Evolutionary conservation across 2,113 vertebrate genomes (phyloP).

Genomic region (Neodontobutis hainanensis): DNA sequence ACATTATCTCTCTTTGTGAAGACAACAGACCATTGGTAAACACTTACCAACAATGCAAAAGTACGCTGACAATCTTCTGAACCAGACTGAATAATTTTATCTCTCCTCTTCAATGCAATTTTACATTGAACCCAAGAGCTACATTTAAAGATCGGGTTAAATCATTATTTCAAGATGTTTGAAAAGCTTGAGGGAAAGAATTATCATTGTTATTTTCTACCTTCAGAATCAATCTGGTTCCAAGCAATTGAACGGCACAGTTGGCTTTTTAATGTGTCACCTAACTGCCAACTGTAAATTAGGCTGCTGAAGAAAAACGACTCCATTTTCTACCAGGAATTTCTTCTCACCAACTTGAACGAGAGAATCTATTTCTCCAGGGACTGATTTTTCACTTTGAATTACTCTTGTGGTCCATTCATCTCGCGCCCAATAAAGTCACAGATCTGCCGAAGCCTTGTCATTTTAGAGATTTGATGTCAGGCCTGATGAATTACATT

Average conservation of each 20-base stretch:
- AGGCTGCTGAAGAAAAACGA: slow-evolving; percentile 62
- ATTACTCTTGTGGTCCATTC: slow-evolving; percentile 65
- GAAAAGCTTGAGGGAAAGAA: slow-evolving; percentile 32
- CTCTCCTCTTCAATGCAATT: not conserved
- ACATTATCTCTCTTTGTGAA: no score
- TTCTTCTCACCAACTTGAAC: slow-evolving; percentile 57
- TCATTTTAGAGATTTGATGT: slow-evolving; percentile 72
- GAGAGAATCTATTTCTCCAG: slow-evolving; percentile 60
- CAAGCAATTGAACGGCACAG: slow-evolving; percentile 56
- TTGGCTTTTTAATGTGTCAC: slow-evolving; percentile 61
- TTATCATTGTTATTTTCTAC: slow-evolving; percentile 69
- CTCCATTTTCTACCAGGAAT: slow-evolving; percentile 70
- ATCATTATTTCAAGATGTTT: not conserved
- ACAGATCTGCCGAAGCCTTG: slow-evolving; percentile 55
- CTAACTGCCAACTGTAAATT: slow-evolving; percentile 70
- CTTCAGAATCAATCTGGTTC: slow-evolving; percentile 64
- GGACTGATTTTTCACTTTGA: slow-evolving; percentile 74
- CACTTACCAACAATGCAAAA: no score
- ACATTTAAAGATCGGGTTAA: not conserved
- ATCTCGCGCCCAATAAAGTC: slow-evolving; percentile 68
- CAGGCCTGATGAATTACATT: slow-evolving; percentile 66
- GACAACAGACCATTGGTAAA: no score
- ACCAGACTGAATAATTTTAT: not conserved
- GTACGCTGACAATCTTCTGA: not conserved
- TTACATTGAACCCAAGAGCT: not conserved